Evolutionary conservation across 2,797 vertebrate genomes (phyloP).

Genomic region (Cossypha niveicapilla): DNA sequence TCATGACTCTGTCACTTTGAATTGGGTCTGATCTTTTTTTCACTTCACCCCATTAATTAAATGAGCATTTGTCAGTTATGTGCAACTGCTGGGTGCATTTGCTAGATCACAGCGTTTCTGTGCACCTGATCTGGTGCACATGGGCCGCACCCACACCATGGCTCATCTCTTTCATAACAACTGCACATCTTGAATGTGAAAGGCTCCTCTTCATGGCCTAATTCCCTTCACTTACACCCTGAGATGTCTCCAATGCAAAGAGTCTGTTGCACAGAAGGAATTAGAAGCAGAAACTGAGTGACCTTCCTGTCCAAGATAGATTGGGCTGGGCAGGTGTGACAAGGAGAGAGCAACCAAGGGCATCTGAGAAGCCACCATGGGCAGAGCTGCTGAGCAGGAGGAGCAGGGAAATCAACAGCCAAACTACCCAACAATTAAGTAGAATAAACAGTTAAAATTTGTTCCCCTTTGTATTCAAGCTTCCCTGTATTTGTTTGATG

Average conservation of each 20-base stretch:
- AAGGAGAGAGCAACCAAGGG: neutral
- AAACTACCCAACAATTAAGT: neutral
- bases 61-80: neutral
- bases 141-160: accelerated
- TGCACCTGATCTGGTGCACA: accelerated
- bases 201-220: accelerated
- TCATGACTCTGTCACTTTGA: neutral
- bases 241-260: accelerated
- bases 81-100: accelerated
- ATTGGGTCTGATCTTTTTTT: neutral
- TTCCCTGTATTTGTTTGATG: neutral
- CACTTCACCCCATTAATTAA: neutral
- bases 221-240: neutral
- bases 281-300: neutral
- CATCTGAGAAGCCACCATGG: neutral
- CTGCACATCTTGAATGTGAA: neutral
- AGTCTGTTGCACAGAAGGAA: accelerated
- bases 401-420: neutral
- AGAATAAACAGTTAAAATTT: neutral
- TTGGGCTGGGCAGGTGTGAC: neutral
- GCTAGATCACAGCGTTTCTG: accelerated
- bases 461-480: neutral
- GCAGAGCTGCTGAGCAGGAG: neutral
- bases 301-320: neutral
- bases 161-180: neutral